Percentiles rank a stretch among this genome's conserved stretches.
These are phyloP conservation scores for Dipodomys stephensi DNA, from an alignment of 2,113 vertebrate genomes.

Conservation along the genomic window DNA sequence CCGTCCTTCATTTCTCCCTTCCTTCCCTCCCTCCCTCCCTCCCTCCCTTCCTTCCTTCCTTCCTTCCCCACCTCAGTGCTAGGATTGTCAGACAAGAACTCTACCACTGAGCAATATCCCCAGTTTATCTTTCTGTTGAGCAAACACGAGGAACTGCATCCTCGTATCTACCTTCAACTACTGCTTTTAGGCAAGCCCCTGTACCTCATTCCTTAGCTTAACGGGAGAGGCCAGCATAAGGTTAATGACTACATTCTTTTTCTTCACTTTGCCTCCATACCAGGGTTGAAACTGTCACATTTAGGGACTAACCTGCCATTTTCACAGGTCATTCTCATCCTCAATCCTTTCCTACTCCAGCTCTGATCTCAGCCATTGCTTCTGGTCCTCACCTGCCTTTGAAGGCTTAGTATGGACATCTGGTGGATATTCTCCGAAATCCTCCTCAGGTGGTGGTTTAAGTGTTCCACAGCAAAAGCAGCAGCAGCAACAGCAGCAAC, in stretches of 20 bases:
- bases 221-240: not conserved
- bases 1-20: no score
- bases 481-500: conserved; percentile 96
- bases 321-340: conserved; percentile 85
- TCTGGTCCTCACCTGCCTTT: conserved; percentile 35
- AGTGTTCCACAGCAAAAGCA: conserved; percentile 94
- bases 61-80: no score
- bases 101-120: not conserved
- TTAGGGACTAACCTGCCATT: conserved; percentile 86
- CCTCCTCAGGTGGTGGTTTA: conserved; percentile 89
- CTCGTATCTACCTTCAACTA: not conserved
- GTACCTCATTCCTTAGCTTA: not conserved
- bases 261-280: not conserved
- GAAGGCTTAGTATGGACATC: conserved; percentile 40
- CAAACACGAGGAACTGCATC: not conserved
- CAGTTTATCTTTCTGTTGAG: not conserved
- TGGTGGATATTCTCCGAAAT: not conserved
- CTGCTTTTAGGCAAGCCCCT: not conserved
- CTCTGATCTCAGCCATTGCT: not conserved
- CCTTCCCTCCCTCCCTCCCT: not conserved
- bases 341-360: not conserved
- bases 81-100: not conserved
- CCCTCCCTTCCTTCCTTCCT: not conserved
- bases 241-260: not conserved
- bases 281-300: conserved; percentile 89